Evolutionary conservation across 2,113 vertebrate species (phyloP).

Genomic region (Bubo blakistoni): DNA sequence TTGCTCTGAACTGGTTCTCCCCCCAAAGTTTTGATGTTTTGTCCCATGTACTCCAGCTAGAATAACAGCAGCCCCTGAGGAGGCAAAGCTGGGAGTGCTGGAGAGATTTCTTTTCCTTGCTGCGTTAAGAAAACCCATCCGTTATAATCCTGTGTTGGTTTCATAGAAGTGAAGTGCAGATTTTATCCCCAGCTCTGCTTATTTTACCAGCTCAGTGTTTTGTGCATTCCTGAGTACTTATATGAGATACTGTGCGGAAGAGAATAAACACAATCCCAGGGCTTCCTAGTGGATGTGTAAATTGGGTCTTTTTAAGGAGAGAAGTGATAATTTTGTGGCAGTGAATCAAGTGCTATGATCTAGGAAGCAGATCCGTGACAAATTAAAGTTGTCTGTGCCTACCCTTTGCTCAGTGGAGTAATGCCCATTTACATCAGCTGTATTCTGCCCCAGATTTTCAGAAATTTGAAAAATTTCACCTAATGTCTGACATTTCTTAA

Average conservation of each 20-base stretch:
- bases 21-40: neutral
- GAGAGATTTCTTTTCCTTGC: neutral
- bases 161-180: neutral
- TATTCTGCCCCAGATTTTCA: neutral
- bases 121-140: neutral
- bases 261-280: neutral
- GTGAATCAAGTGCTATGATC: neutral
- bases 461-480: neutral
- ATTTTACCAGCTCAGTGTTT: neutral
- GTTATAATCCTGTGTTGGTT: neutral
- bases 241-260: neutral
- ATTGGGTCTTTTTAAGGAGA: constrained; percentile 6
- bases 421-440: neutral
- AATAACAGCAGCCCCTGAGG: neutral
- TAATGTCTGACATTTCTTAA: constrained; percentile 14
- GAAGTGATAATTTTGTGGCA: neutral
- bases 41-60: neutral
- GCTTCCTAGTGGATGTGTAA: neutral
- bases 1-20: neutral
- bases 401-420: neutral
- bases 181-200: neutral
- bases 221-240: neutral
- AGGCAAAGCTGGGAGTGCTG: neutral
- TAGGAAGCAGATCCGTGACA: neutral
- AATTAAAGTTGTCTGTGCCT: neutral